Percentiles rank a stretch among this genome's conserved stretches.
These are phyloP conservation scores for Puffinus mauretanicus DNA, from an alignment of 2,113 vertebrate genomes.

Conservation along the genomic window DNA sequence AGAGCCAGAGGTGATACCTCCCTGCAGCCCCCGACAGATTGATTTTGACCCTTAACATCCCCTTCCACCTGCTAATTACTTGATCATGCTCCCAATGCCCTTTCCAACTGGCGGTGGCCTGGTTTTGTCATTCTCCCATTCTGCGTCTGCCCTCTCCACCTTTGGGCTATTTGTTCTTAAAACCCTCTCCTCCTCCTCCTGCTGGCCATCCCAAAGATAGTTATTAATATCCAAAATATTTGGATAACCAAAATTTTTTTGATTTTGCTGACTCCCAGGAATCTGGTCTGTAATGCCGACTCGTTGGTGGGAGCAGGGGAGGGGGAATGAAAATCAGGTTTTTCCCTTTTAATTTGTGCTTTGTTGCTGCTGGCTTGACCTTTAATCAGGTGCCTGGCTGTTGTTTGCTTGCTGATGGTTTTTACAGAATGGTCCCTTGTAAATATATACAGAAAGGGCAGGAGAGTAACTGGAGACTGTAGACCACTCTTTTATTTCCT, in stretches of 20 bases:
- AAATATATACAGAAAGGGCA: constrained; percentile 53
- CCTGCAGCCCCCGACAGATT: not conserved
- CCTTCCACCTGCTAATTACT: constrained; percentile 41
- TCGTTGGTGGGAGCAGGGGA: not conserved
- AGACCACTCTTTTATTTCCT: constrained; percentile 38
- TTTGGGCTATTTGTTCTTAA: constrained; percentile 1
- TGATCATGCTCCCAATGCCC: not conserved
- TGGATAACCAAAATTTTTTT: not conserved
- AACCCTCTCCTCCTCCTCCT: not conserved
- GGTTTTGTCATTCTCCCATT: constrained; percentile 21
- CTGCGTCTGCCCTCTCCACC: not conserved
- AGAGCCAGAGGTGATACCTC: not conserved
- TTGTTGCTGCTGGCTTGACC: constrained; percentile 28
- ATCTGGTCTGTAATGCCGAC: not conserved
- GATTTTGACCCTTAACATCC: not conserved
- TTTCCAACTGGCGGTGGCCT: not conserved
- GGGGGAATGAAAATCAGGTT: not conserved
- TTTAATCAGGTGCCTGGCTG: constrained; percentile 41
- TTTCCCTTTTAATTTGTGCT: constrained; percentile 36
- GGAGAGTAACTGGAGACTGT: constrained; percentile 34
- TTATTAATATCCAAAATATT: not conserved
- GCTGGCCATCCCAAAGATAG: not conserved
- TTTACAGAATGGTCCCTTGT: constrained; percentile 37
- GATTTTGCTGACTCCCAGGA: not conserved
- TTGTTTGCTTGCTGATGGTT: constrained; percentile 30